These are phyloP conservation scores for Hippoglossus stenolepis DNA, from an alignment of 2,113 vertebrate genomes.

Conservation along the genomic window DNA sequence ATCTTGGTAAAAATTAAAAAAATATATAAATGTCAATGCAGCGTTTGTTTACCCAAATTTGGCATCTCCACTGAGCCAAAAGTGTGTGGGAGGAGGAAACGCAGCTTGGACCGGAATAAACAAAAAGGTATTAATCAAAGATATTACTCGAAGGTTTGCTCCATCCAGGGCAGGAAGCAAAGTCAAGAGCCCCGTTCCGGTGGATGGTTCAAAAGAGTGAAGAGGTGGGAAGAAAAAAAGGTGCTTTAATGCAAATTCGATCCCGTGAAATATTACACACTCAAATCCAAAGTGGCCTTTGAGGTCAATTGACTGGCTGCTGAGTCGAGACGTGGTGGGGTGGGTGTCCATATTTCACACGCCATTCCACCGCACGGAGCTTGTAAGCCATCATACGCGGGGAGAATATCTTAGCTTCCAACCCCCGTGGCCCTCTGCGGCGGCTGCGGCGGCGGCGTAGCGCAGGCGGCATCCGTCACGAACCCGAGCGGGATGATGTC, in stretches of 20 bases:
- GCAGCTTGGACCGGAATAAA: slow-evolving; percentile 21
- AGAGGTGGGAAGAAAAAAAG: slow-evolving; percentile 59
- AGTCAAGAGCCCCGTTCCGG: slow-evolving; percentile 40
- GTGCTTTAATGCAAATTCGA: slow-evolving; percentile 75
- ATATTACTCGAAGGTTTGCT: slow-evolving; percentile 36
- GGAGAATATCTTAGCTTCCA: slow-evolving; percentile 50
- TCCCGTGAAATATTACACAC: slow-evolving; percentile 78
- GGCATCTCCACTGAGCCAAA: background rate
- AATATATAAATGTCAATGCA: background rate
- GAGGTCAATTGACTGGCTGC: slow-evolving; percentile 77
- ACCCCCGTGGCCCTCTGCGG: slow-evolving; percentile 40
- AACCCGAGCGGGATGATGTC: slow-evolving; percentile 23
- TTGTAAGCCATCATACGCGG: slow-evolving; percentile 52
- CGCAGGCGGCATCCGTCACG: slow-evolving; percentile 45
- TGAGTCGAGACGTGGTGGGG: slow-evolving; percentile 58
- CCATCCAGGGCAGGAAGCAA: slow-evolving; percentile 27
- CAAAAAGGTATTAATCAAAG: slow-evolving; percentile 27
- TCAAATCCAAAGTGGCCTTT: slow-evolving; percentile 75
- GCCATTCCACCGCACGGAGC: slow-evolving; percentile 53
- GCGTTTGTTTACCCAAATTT: background rate
- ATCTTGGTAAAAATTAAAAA: slow-evolving; percentile 6
- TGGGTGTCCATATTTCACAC: slow-evolving; percentile 73
- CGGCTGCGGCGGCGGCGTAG: background rate
- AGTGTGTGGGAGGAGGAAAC: slow-evolving; percentile 8
- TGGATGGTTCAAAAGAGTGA: slow-evolving; percentile 73